Evolutionary conservation across 2,797 vertebrate genomes (phyloP).

Genomic region (Nasua narica): DNA sequence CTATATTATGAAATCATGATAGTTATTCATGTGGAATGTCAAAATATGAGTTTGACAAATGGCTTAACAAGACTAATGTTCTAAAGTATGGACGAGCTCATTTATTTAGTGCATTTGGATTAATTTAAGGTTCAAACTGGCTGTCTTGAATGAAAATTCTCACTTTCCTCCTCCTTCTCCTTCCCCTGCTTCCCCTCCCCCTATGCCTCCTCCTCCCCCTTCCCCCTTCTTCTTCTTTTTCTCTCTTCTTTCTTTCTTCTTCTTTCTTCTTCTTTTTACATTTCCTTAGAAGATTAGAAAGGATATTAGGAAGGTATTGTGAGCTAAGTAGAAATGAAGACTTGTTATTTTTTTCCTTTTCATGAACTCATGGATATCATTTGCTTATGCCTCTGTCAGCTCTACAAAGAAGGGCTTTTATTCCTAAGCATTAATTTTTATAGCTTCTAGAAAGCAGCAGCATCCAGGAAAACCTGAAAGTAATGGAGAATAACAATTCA

Average conservation of each 20-base stretch:
- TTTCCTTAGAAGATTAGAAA: conserved; percentile 39
- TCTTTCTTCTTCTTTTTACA: not conserved
- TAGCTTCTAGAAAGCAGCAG: not conserved
- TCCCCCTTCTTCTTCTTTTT: not conserved
- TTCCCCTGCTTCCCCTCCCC: too few species aligned
- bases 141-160: conserved; percentile 14
- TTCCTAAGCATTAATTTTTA: not conserved
- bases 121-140: conserved; percentile 29
- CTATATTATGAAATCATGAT: not conserved
- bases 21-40: conserved; percentile 5
- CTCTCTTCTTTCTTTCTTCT: not conserved
- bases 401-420: not conserved
- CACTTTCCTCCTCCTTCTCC: not conserved
- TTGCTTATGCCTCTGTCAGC: not conserved
- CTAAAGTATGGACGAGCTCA: not conserved
- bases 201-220: too few species aligned
- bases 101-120: conserved; percentile 42
- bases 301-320: conserved; percentile 4
- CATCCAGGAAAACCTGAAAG: not conserved
- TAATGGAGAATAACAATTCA: not conserved
- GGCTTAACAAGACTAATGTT: conserved; percentile 38
- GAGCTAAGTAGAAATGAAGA: not conserved
- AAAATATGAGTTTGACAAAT: conserved; percentile 34
- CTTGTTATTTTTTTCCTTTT: not conserved
- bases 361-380: not conserved